A percentile compares a stretch with the other conserved stretches of the same genome.
Conservation (phyloP, 2,113 vertebrate species). For the Anser cygnoides region DNA sequence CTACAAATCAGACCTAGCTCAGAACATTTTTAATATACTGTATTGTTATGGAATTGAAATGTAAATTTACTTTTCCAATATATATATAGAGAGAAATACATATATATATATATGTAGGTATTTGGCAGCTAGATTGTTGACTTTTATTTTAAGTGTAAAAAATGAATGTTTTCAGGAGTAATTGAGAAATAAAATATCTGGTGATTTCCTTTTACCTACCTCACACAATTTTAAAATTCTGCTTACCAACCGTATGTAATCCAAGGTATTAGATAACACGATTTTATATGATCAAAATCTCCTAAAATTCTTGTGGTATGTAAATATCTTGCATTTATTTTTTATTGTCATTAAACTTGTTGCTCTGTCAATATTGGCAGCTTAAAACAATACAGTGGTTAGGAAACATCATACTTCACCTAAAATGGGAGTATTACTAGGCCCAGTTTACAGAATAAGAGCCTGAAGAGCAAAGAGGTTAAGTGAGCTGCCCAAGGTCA, state of each 20-base stretch:
- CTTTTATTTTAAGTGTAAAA: neutral
- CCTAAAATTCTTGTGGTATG: neutral
- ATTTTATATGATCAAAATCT: neutral
- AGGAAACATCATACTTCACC: neutral
- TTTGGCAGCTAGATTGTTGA: neutral
- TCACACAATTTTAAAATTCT: neutral
- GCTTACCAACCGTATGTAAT: neutral
- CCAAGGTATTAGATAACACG: neutral
- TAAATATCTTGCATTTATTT: neutral
- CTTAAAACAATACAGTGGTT: neutral
- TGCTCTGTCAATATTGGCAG: neutral
- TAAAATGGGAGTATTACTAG: neutral
- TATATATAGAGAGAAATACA: too few relatives aligned
- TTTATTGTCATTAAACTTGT: neutral
- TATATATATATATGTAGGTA: neutral
- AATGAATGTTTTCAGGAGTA: neutral
- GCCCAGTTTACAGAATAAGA: neutral
- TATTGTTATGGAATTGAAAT: neutral
- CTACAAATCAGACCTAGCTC: neutral
- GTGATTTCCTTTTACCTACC: neutral
- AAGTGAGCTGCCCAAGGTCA: neutral
- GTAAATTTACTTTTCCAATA: neutral
- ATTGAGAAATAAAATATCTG: neutral
- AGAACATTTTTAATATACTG: neutral
- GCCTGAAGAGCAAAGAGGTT: neutral